These are phyloP conservation scores for Bradypodion ventrale DNA, from an alignment of 2,797 vertebrate species.

Conservation along the genomic window DNA sequence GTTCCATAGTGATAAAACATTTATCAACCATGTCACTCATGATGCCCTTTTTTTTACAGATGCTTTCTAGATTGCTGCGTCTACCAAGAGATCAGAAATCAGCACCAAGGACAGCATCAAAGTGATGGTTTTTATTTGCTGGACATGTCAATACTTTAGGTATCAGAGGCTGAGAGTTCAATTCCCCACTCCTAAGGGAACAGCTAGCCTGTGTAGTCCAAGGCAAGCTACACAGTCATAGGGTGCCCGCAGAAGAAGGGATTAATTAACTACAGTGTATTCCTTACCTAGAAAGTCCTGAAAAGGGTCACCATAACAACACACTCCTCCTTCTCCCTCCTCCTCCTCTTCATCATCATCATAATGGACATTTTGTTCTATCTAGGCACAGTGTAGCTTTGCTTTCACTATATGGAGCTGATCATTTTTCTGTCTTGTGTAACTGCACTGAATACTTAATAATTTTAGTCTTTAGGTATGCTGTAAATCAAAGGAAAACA, in stretches of 20 bases:
- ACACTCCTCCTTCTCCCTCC: too few relatives aligned
- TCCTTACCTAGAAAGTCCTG: too few relatives aligned
- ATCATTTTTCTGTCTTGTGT: neutral
- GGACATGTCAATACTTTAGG: too few relatives aligned
- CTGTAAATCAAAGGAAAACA: neutral
- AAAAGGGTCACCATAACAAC: too few relatives aligned
- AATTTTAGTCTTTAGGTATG: neutral
- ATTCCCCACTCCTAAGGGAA: too few relatives aligned
- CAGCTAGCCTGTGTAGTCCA: too few relatives aligned
- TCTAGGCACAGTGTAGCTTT: neutral
- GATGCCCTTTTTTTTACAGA: neutral
- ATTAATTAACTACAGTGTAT: too few relatives aligned
- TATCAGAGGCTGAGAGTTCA: too few relatives aligned
- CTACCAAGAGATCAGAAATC: neutral
- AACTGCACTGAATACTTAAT: neutral
- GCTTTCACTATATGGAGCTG: neutral
- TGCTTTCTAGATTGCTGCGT: neutral
- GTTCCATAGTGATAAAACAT: neutral
- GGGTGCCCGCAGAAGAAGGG: too few relatives aligned
- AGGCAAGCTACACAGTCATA: too few relatives aligned
- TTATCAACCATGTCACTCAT: neutral
- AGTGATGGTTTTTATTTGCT: neutral
- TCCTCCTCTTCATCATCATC: too few relatives aligned
- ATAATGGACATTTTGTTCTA: neutral
- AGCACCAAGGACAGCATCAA: constrained; percentile 16